Evolutionary conservation across 2,888 invertebrate genomes (phyloP), one percentile per base, ranked within the genome.

Genomic region (Brachyptera putata): DNA sequence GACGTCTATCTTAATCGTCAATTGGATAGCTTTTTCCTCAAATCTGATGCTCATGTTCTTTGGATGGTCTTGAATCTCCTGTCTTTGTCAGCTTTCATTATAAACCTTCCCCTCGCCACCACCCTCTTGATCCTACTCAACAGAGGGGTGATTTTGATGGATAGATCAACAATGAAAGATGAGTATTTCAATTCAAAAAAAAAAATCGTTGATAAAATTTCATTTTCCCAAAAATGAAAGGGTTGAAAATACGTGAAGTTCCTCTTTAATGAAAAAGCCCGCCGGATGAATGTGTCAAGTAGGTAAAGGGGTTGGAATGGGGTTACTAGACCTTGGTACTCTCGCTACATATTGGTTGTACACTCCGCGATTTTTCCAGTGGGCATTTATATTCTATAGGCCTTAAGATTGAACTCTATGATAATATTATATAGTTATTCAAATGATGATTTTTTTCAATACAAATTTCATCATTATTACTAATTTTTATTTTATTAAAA

Each of bases 91-190:
- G 18, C 22, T 46, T 46, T 21, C 24, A 46, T n/a, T n/a, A n/a
- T n/a, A n/a, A n/a, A n/a, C n/a, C n/a, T n/a, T 46, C 46, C 46
- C 3, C 22, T 24, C 24, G 1, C 24, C 2, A 21, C 2, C 22
- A 1, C 18, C 46, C 46, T n/a, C n/a, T n/a, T n/a, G n/a, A n/a
- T n/a, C n/a, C 46, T 24, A 24, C 4, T 13, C 30, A 5, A 11
- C 21, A 21, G 16, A 34, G 53, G 53, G 53, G 36, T 53, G 34
- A 22, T 53, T 53, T 53, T 53, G 53, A 53, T 53, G 53, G 53
- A 53, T 53, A 22, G 53, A 53, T 53, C 53, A 53, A 53, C 53
- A 53, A 53, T 21, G 53, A 53, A 53, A 53, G 53, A 53, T 53
- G 53, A 53, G 53, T 18, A 53, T 53, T 53, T 53, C 53, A 53